Evolutionary conservation across 2,797 vertebrate genomes (phyloP), one percentile per base, ranked within the genome.

Genomic region (Mustela erminea): DNA sequence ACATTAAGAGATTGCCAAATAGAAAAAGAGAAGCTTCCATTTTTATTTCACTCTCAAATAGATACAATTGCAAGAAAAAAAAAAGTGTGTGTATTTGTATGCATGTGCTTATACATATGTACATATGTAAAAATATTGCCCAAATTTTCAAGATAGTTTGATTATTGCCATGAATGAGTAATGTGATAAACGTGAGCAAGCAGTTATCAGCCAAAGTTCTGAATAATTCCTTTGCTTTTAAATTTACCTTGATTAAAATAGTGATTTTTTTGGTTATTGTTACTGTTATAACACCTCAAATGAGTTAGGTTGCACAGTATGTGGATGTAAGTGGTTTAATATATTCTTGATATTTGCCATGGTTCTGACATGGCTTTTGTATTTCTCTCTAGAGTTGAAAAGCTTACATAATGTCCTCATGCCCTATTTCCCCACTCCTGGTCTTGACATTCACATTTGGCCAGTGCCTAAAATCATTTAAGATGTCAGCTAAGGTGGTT

Each of bases 21-120:
- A 78, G 3, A 56, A 64, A 15, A 38, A 56, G 46, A 62, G 11
- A 20, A 56, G 20, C 1, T 66, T 95, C 32, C 54, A 1, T 90
- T 83, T 78, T 90, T 70, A 81, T 58, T 18, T 87, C 15, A 75
- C 46, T 77, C 97, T 75, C 49, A 81, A 87, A 87, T 14, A 29
- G 18, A 12, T 35, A 75, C 18, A 78, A 38, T 10, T 64, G n/a
- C 23, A 8, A 32, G 29, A 43, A 29, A 5, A 20, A 3, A 9
- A 43, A 41, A 41, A 41, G 38, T 41, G 43, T 74, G 15, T 46
- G 23, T 74, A 27, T 74, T 27, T 74, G 23, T 74, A 17, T 46
- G 43, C 8, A 29, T 75, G 17, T 46, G 41, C 32, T 27, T 29
- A 25, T 75, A 27, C 8, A 1, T 14, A 75, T 74, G 6, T 49